phyloP scores from a whole-genome alignment of 37 sponge, comb jelly and placozoan species.

The Aplysina aerophoba region DNA sequence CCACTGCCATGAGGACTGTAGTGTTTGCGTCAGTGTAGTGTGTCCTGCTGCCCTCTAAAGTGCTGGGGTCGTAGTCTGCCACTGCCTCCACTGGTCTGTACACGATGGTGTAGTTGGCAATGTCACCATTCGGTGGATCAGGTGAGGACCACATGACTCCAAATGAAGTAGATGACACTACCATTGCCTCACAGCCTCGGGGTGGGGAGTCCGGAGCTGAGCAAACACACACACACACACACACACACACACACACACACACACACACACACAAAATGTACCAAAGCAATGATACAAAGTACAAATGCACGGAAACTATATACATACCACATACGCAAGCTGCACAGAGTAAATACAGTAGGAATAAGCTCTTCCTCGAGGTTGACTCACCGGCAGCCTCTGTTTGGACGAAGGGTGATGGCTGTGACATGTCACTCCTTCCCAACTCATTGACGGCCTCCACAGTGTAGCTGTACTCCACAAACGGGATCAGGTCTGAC shows the following conservation, averaged over 20 bases:
- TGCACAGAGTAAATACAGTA: not conserved
- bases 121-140: slow-evolving; percentile 40
- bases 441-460: slow-evolving; percentile 58
- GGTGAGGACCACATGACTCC: slow-evolving; percentile 23
- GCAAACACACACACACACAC: not conserved
- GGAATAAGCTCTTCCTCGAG: slow-evolving; percentile 10
- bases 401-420: slow-evolving; percentile 36
- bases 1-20: not conserved
- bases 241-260: too few relatives aligned
- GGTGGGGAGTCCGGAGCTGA: slow-evolving; percentile 49
- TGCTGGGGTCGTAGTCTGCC: slow-evolving; percentile 14
- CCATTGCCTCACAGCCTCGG: not conserved
- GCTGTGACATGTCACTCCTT: slow-evolving; percentile 39
- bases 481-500: slow-evolving; percentile 53
- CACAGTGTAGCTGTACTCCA: slow-evolving; percentile 56
- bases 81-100: slow-evolving; percentile 25
- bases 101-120: slow-evolving; percentile 31
- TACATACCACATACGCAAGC: too few relatives aligned
- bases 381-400: slow-evolving; percentile 58
- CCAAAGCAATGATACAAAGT: too few relatives aligned
- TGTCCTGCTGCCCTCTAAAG: not conserved
- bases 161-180: slow-evolving; percentile 25
- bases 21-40: slow-evolving; percentile 8
- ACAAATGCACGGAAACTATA: too few relatives aligned
- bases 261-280: too few relatives aligned